Percentiles rank a stretch among this genome's conserved stretches.
phyloP scores from a whole-genome alignment of 2,888 invertebrate genomes.

The Eulithis prunata region DNA sequence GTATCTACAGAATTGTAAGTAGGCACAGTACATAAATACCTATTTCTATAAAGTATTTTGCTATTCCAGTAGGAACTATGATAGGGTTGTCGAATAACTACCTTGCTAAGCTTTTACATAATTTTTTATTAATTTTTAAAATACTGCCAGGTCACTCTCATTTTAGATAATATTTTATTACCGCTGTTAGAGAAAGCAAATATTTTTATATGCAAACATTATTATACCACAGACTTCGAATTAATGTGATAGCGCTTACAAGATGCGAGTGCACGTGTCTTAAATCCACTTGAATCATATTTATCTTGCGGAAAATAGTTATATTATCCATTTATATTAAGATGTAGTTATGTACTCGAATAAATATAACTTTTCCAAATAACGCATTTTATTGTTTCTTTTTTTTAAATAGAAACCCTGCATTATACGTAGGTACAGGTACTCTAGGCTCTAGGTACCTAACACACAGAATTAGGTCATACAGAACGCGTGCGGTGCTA shows the following conservation, averaged over 20 bases:
- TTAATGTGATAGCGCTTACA: constrained; percentile 76
- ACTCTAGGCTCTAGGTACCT: too few relatives aligned
- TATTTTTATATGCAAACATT: constrained; percentile 71
- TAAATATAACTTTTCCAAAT: constrained; percentile 84
- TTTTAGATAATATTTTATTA: constrained; percentile 50
- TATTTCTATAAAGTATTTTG: constrained; percentile 14
- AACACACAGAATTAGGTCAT: too few relatives aligned
- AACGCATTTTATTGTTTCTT: constrained; percentile 54
- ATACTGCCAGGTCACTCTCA: constrained; percentile 55
- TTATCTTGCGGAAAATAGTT: constrained; percentile 82
- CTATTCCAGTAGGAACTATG: constrained; percentile 21
- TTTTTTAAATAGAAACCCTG: constrained; percentile 20
- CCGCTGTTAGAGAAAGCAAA: constrained; percentile 62
- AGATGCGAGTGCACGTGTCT: constrained; percentile 70
- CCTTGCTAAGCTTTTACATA: constrained; percentile 22
- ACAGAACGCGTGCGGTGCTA: too few relatives aligned
- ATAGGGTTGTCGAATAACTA: constrained; percentile 37
- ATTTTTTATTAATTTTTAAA: constrained; percentile 7
- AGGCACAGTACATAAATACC: not conserved
- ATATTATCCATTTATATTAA: constrained; percentile 83
- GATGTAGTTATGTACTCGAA: constrained; percentile 85
- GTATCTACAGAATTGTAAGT: not conserved
- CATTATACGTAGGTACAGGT: not conserved
- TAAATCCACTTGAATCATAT: constrained; percentile 78
- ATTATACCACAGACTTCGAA: constrained; percentile 66